phyloP scores from a whole-genome alignment of 2,113 vertebrate genomes.

The Catharus minimus region DNA sequence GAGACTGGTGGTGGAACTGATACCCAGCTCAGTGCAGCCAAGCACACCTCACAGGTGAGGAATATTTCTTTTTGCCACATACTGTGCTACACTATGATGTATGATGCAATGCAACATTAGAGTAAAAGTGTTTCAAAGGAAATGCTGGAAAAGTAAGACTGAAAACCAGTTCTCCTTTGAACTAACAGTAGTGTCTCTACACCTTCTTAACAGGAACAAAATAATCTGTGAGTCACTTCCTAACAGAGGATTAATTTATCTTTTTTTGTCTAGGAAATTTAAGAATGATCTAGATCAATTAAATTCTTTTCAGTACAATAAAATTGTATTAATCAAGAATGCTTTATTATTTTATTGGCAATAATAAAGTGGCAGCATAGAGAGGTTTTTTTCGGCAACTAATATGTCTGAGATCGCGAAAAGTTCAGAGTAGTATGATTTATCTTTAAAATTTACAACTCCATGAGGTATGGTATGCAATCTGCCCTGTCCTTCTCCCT shows the following conservation, averaged over 20 bases:
- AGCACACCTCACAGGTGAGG: background rate
- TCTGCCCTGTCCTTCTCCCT: background rate
- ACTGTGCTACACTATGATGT: background rate
- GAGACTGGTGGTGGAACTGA: background rate
- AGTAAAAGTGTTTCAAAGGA: background rate
- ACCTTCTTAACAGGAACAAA: background rate
- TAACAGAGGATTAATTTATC: background rate
- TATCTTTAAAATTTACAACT: background rate
- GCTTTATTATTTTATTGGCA: background rate
- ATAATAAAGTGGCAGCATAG: background rate
- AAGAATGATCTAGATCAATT: background rate
- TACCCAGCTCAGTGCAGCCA: background rate
- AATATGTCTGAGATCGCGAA: background rate
- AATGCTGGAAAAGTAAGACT: background rate
- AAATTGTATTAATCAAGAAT: background rate
- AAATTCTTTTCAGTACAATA: background rate
- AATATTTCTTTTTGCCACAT: background rate
- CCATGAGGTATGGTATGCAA: background rate
- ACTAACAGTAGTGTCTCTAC: background rate
- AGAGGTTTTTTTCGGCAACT: background rate
- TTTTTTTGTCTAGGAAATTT: background rate
- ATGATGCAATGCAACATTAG: background rate
- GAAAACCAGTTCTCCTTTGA: background rate
- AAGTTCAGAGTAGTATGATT: background rate
- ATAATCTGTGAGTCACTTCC: background rate